Percentiles rank a stretch among this genome's conserved stretches.
These are phyloP conservation scores for Drosophila anomalata DNA, from an alignment of 2,888 invertebrate genomes.

Conservation along the genomic window DNA sequence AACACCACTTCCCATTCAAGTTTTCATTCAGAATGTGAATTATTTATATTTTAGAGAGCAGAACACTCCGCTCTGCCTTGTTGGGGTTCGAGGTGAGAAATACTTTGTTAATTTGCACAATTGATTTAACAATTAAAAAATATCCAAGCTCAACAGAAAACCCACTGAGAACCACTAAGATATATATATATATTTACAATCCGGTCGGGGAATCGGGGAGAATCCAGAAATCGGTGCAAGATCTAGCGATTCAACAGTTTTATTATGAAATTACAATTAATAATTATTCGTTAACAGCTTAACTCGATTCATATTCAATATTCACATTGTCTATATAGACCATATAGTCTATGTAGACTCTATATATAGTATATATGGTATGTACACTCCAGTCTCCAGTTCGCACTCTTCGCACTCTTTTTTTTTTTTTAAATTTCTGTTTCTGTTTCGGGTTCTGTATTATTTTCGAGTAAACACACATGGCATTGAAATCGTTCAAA, in stretches of 20 bases:
- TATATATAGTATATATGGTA: slow-evolving; percentile 1
- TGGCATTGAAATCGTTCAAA: slow-evolving; percentile 10
- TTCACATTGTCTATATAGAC: slow-evolving; percentile 6
- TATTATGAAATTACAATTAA: slow-evolving; percentile 39
- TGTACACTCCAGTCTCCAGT: slow-evolving; percentile 5
- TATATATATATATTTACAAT: not conserved
- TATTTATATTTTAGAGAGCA: too few relatives aligned
- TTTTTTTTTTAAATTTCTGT: not conserved
- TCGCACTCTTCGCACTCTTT: not conserved
- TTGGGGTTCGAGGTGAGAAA: not conserved
- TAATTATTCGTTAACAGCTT: slow-evolving; percentile 40
- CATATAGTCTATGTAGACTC: not conserved
- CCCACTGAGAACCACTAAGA: not conserved
- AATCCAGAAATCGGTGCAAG: not conserved
- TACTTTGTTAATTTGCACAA: not conserved
- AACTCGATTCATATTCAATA: slow-evolving; percentile 27
- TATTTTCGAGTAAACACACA: slow-evolving; percentile 24
- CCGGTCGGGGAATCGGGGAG: not conserved
- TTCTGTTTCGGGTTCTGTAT: not conserved
- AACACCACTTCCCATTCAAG: too few relatives aligned
- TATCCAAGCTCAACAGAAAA: too few relatives aligned
- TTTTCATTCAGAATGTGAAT: too few relatives aligned
- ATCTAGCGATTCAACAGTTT: slow-evolving; percentile 32
- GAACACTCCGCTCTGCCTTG: too few relatives aligned
- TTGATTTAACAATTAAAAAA: not conserved